Conservation (phyloP, 2,888 invertebrate species). For the Rhopalosiphum nymphaeae region DNA sequence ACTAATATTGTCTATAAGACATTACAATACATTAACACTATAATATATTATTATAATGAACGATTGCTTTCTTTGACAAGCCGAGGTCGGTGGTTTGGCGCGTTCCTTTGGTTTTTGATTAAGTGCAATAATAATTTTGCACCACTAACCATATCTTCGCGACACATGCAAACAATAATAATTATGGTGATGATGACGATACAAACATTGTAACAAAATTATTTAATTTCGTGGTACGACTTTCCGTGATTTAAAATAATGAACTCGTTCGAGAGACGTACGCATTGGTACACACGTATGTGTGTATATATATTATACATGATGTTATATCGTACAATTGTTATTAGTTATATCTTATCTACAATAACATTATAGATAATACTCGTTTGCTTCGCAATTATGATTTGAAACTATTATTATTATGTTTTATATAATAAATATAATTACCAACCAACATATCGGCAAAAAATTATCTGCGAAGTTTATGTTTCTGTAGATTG, state of each 20-base stretch:
- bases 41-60: background rate
- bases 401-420: background rate
- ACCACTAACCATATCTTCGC: background rate
- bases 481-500: background rate
- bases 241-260: constrained; percentile 26
- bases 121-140: background rate
- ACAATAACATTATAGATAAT: background rate
- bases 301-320: background rate
- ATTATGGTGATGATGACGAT: background rate
- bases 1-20: background rate
- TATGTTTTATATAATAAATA: background rate
- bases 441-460: background rate
- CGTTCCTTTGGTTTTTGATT: constrained; percentile 26
- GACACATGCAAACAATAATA: constrained; percentile 21
- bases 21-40: background rate
- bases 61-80: background rate
- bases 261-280: background rate
- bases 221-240: constrained; percentile 54
- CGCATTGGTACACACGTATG: background rate
- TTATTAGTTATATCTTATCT: background rate
- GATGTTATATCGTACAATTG: background rate
- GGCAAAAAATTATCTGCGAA: background rate
- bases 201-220: constrained; percentile 21
- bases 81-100: constrained; percentile 22
- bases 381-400: background rate